Evolutionary conservation across 2,888 invertebrate species (phyloP), one percentile per base, ranked within the genome.

Genomic region (Athetis lepigone): DNA sequence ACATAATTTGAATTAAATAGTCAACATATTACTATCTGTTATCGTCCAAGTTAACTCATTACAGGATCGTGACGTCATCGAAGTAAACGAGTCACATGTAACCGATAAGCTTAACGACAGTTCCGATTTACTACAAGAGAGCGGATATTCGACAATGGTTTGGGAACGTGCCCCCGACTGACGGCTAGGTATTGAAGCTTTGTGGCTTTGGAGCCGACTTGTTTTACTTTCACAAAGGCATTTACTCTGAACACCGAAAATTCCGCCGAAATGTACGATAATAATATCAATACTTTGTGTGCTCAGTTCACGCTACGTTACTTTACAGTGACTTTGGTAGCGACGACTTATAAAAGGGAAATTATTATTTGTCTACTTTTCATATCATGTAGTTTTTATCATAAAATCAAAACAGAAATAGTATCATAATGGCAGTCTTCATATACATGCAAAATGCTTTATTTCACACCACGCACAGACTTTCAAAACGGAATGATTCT

Each of bases 51-150:
- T 87, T 85, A 51, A 72, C 79, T 85, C 83, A 83, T 88, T 85
- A 84, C 77, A 72, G 72, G 77, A 74, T 83, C 75, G 81, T 81
- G 82, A 81, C 78, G 78, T 83, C 83, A 80, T 75, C 71, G 70
- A 77, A 77, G 71, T 77, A 80, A 80, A 55, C 77, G 79, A 81
- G 79, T 84, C 82, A 85, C 83, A 82, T 83, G 84, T 82, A 81
- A 79, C 82, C 82, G 88, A 90, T 90, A 89, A 88, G 84, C 81
- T 79, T 88, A 88, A 87, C 84, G 86, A 85, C 88, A 85, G 82
- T 88, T 85, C 82, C 85, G 82, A 87, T 88, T 86, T 84, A 86
- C 72, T 82, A 80, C 71, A 74, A 75, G 72, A 62, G 77, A 74
- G 74, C 70, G 65, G 60, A 73, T 80, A 81, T 85, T 82, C 80